These are phyloP conservation scores for Maccullochella peelii DNA, from an alignment of 2,113 vertebrate species.

Conservation along the genomic window DNA sequence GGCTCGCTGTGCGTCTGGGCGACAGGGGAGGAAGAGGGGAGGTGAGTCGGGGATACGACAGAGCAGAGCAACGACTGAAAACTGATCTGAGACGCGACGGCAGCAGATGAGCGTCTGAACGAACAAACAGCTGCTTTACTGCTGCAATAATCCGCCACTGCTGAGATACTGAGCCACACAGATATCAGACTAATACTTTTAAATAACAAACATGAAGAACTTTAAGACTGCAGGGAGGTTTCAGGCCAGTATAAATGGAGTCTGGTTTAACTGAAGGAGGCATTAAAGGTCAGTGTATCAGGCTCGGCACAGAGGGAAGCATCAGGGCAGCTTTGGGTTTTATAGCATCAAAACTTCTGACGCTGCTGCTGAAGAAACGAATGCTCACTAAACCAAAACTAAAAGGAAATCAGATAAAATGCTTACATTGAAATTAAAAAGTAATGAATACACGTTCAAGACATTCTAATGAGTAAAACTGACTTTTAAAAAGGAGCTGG, in stretches of 20 bases:
- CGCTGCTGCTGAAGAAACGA: background rate
- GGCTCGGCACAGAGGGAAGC: slow-evolving; percentile 15
- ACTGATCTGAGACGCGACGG: slow-evolving; percentile 11
- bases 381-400: background rate
- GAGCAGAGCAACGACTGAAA: background rate
- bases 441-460: too few species aligned
- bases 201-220: background rate
- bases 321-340: background rate
- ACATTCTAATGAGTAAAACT: too few species aligned
- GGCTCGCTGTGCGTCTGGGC: slow-evolving; percentile 92
- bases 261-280: too few species aligned
- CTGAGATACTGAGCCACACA: background rate
- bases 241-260: too few species aligned
- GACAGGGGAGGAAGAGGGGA: background rate
- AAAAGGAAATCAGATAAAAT: background rate
- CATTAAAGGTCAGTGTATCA: background rate
- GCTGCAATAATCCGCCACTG: background rate
- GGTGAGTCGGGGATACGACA: background rate
- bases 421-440: too few species aligned
- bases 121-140: background rate
- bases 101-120: background rate
- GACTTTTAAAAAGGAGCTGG: too few species aligned
- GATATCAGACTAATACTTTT: background rate
- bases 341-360: background rate
- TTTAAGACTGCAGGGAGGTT: background rate